phyloP scores from a whole-genome alignment of 1,140 invertebrate genomes.

The Sycophila sp. region DNA sequence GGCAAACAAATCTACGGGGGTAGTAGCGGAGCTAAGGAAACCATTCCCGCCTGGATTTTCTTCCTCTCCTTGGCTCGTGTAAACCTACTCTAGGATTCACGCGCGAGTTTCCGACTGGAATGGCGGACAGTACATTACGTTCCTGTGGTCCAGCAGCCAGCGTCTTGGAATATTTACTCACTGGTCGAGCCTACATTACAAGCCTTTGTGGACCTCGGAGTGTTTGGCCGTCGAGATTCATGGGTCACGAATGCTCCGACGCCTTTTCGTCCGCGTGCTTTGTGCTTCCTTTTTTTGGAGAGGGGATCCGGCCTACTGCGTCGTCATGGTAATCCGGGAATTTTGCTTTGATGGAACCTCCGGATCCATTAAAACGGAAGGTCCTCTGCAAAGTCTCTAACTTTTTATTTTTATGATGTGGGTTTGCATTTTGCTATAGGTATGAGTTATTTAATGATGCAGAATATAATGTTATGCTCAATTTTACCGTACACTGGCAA shows the following conservation, averaged over 20 bases:
- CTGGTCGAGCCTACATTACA: slow-evolving; percentile 10
- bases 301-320: too few relatives aligned
- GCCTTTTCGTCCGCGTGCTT: not conserved
- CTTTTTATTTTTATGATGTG: too few relatives aligned
- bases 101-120: not conserved
- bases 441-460: too few relatives aligned
- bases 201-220: not conserved
- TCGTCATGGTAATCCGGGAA: too few relatives aligned
- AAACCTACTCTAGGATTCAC: not conserved
- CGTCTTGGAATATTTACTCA: slow-evolving; percentile 23
- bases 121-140: not conserved
- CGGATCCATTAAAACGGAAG: too few relatives aligned
- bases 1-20: not conserved
- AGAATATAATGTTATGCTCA: too few relatives aligned
- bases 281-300: not conserved
- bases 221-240: not conserved
- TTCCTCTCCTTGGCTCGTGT: not conserved
- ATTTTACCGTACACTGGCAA: too few relatives aligned
- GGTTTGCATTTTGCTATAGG: too few relatives aligned
- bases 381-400: too few relatives aligned
- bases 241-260: not conserved
- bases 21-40: not conserved
- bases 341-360: not conserved
- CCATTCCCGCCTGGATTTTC: not conserved
- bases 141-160: not conserved